Evolutionary conservation across 1,140 invertebrate genomes (phyloP).

Genomic region (Melanaphis sacchari): DNA sequence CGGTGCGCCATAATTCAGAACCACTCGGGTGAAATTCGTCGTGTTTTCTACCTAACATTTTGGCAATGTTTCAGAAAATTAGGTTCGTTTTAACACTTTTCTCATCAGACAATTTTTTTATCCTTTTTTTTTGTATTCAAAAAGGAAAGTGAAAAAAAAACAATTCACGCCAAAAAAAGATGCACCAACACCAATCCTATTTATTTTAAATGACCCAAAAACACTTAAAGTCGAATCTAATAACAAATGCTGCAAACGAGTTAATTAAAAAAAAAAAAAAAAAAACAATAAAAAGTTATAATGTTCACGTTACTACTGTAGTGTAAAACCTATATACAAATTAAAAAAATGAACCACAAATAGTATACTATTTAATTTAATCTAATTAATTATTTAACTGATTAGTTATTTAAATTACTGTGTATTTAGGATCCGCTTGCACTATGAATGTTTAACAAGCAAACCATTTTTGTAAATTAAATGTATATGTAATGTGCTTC

Average conservation of each 20-base stretch:
- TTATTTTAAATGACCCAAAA: constrained; percentile 29
- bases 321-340: background rate
- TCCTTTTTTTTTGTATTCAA: constrained; percentile 19
- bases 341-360: too few species aligned
- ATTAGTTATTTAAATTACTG: background rate
- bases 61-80: constrained; percentile 47
- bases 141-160: background rate
- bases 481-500: background rate
- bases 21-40: constrained; percentile 35
- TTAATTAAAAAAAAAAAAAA: constrained; percentile 1
- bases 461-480: background rate
- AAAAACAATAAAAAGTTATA: background rate
- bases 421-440: background rate
- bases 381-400: background rate
- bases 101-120: constrained; percentile 26
- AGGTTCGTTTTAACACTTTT: constrained; percentile 55
- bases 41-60: constrained; percentile 44
- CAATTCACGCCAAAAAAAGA: constrained; percentile 33
- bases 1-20: constrained; percentile 8
- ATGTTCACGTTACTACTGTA: background rate
- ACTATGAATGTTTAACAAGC: background rate
- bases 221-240: background rate
- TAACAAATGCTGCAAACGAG: background rate
- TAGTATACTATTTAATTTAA: too few species aligned
- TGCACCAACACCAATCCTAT: background rate